A percentile compares a stretch with the other conserved stretches of the same genome.
These are phyloP conservation scores for Pyrochroa serraticornis DNA, from an alignment of 2,888 invertebrate species.

Conservation along the genomic window DNA sequence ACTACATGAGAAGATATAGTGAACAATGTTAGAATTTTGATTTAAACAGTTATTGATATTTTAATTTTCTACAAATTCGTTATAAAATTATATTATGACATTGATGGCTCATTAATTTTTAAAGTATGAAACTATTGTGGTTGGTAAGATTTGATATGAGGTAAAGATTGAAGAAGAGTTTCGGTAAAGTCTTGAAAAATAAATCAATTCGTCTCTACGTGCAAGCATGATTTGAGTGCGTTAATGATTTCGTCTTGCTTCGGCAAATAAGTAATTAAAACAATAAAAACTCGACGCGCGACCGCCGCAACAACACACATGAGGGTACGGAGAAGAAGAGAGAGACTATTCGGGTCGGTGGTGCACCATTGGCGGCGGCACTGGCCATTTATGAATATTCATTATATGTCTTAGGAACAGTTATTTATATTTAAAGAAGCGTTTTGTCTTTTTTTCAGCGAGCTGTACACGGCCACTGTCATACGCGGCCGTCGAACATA, in stretches of 20 bases:
- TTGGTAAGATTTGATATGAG: too few species aligned
- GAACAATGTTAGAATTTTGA: too few species aligned
- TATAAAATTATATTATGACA: too few species aligned
- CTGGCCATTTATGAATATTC: conserved; percentile 41
- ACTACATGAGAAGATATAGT: too few species aligned
- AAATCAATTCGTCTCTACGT: conserved; percentile 1
- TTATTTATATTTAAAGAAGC: conserved; percentile 52
- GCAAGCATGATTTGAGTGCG: conserved; percentile 17
- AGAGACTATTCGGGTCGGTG: neutral
- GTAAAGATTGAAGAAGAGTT: too few species aligned
- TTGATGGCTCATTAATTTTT: too few species aligned
- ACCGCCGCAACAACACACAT: conserved; percentile 36
- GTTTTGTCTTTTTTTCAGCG: conserved; percentile 25
- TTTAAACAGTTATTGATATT: too few species aligned
- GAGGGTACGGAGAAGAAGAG: neutral
- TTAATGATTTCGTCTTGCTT: conserved; percentile 27
- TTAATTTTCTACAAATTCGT: too few species aligned
- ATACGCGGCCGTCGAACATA: conserved; percentile 58
- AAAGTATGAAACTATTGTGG: too few species aligned
- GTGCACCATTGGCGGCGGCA: conserved; percentile 13
- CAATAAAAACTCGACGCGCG: conserved; percentile 26
- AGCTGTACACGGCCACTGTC: conserved; percentile 53
- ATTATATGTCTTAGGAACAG: conserved; percentile 48
- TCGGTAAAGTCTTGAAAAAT: too few species aligned
- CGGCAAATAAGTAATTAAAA: conserved; percentile 35